Percentiles rank a stretch among this genome's conserved stretches.
Evolutionary conservation across 2,797 vertebrate genomes (phyloP).

Genomic region (Aeoliscus strigatus): DNA sequence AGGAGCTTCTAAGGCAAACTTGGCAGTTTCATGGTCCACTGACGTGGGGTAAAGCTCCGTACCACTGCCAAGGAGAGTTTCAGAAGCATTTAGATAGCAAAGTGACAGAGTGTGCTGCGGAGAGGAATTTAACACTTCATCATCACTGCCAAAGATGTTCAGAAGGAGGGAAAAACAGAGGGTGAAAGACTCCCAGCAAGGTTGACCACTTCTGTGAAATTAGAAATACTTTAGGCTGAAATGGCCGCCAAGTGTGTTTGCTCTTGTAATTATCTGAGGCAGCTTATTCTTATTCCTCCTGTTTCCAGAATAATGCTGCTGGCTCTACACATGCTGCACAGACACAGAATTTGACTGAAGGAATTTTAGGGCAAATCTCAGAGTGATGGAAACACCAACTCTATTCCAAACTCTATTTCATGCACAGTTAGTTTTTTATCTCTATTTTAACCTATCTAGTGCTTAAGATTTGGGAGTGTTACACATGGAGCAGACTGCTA

Average conservation of each 20-base stretch:
- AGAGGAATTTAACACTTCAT: slow-evolving; percentile 65
- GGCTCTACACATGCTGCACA: too few relatives aligned
- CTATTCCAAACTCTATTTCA: too few relatives aligned
- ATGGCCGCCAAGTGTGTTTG: slow-evolving; percentile 60
- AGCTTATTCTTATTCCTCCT: slow-evolving; percentile 25
- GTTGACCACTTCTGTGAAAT: slow-evolving; percentile 75
- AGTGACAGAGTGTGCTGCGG: slow-evolving; percentile 51
- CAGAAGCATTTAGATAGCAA: slow-evolving; percentile 40
- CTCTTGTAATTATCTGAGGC: slow-evolving; percentile 63
- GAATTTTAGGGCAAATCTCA: too few relatives aligned
- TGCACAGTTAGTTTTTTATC: too few relatives aligned
- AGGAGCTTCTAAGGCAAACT: slow-evolving; percentile 60
- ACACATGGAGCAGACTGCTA: too few relatives aligned
- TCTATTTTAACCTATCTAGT: too few relatives aligned
- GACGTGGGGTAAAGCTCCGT: slow-evolving; percentile 26
- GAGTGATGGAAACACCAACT: too few relatives aligned
- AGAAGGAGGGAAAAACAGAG: slow-evolving; percentile 32
- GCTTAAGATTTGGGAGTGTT: too few relatives aligned
- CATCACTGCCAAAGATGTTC: slow-evolving; percentile 53
- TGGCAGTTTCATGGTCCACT: slow-evolving; percentile 58
- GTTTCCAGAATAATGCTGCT: too few relatives aligned
- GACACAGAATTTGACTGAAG: too few relatives aligned
- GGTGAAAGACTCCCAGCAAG: slow-evolving; percentile 49
- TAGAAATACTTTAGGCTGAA: slow-evolving; percentile 64
- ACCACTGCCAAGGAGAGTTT: slow-evolving; percentile 33